Percentiles rank a stretch among this genome's conserved stretches.
Evolutionary conservation across 1,140 invertebrate species (phyloP).

Genomic region (Anoplophora glabripennis): DNA sequence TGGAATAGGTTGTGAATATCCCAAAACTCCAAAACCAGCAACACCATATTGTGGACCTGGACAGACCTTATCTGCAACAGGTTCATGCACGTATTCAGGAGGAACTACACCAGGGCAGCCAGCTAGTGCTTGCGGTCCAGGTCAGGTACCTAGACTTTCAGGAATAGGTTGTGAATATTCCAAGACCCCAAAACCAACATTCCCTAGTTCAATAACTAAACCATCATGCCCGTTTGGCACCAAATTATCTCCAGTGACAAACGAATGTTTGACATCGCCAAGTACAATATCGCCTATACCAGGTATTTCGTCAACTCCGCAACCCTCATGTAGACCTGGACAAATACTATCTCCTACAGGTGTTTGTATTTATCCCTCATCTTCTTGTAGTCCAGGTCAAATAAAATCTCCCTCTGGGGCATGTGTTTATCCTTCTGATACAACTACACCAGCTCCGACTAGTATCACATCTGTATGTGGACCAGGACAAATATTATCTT

Average conservation of each 20-base stretch:
- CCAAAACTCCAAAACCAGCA: neutral
- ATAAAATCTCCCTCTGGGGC: too few relatives aligned
- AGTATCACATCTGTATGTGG: too few relatives aligned
- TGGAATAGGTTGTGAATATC: neutral
- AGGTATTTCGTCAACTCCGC: too few relatives aligned
- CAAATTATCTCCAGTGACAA: neutral
- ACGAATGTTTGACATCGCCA: neutral
- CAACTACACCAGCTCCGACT: neutral
- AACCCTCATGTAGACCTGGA: too few relatives aligned
- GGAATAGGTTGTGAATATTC: neutral
- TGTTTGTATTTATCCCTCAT: too few relatives aligned
- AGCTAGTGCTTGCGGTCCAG: neutral
- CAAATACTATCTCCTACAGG: too few relatives aligned
- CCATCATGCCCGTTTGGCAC: constrained; percentile 18
- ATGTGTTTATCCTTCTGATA: neutral
- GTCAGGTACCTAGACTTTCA: neutral
- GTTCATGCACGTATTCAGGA: constrained; percentile 1
- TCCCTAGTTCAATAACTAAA: constrained; percentile 2
- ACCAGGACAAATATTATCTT: too few relatives aligned
- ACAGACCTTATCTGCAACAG: neutral
- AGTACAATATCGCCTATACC: too few relatives aligned
- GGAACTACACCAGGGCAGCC: neutral
- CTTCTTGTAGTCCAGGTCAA: too few relatives aligned
- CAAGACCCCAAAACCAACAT: neutral
- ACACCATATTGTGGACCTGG: constrained; percentile 3